These are phyloP conservation scores for Hyposoter dolosus DNA, from an alignment of 2,888 invertebrate genomes.

Conservation along the genomic window DNA sequence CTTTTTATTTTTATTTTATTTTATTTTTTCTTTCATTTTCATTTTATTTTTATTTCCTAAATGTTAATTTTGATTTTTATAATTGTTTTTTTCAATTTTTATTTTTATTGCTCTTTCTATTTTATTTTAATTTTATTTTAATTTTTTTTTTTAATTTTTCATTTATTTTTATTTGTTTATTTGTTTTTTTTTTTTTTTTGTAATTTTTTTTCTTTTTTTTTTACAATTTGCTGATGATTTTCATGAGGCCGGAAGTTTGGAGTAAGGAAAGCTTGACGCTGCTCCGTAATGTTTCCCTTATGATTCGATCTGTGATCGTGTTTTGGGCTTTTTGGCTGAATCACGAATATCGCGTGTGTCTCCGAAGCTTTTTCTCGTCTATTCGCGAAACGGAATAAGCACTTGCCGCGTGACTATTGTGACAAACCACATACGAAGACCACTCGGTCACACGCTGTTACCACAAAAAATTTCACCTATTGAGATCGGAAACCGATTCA, in stretches of 20 bases:
- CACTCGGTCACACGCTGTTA: constrained; percentile 63
- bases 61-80: too few relatives aligned
- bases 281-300: constrained; percentile 33
- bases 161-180: background rate
- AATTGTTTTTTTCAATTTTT: too few relatives aligned
- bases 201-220: background rate
- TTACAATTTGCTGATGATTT: background rate
- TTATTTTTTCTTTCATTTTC: too few relatives aligned
- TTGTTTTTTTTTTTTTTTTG: background rate
- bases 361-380: constrained; percentile 55
- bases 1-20: too few relatives aligned
- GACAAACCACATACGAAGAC: constrained; percentile 63
- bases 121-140: too few relatives aligned
- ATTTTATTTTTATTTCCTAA: too few relatives aligned
- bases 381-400: constrained; percentile 69
- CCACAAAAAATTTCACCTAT: constrained; percentile 44
- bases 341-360: constrained; percentile 78
- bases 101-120: too few relatives aligned
- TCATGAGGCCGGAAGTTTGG: constrained; percentile 12
- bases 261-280: constrained; percentile 22
- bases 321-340: constrained; percentile 52
- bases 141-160: too few relatives aligned
- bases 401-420: constrained; percentile 70
- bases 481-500: background rate
- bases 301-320: background rate